Percentiles rank a stretch among this genome's conserved stretches.
These are phyloP conservation scores for Podiceps cristatus DNA, from an alignment of 2,113 vertebrate species.

Conservation along the genomic window DNA sequence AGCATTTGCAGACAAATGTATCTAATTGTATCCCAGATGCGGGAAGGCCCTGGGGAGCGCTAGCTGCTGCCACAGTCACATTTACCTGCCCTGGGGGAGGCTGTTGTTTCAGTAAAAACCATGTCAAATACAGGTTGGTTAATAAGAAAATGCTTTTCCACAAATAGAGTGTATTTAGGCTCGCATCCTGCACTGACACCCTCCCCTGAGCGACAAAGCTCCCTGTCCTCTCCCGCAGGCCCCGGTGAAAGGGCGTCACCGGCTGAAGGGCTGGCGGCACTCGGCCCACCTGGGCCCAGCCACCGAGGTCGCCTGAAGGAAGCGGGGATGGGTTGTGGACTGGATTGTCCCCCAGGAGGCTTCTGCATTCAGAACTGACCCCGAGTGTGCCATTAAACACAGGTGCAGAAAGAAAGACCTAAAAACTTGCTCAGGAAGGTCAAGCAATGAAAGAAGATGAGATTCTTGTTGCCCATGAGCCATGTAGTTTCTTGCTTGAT, in stretches of 20 bases:
- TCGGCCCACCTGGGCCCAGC: fast-evolving
- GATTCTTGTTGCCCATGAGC: neutral
- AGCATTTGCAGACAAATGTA: slow-evolving; percentile 63
- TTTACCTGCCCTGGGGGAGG: slow-evolving; percentile 45
- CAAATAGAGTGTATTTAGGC: neutral
- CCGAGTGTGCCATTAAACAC: neutral
- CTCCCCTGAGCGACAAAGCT: neutral
- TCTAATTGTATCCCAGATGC: slow-evolving; percentile 56
- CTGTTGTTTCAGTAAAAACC: slow-evolving; percentile 50
- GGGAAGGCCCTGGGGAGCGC: neutral
- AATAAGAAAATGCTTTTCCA: slow-evolving; percentile 35
- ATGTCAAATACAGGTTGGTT: slow-evolving; percentile 23
- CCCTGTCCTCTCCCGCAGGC: neutral
- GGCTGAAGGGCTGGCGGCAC: neutral
- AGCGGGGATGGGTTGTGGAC: fast-evolving
- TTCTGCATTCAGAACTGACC: neutral
- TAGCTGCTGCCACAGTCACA: slow-evolving; percentile 44
- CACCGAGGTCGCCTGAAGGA: fast-evolving
- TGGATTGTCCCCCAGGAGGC: neutral
- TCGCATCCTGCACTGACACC: neutral
- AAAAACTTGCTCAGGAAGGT: neutral
- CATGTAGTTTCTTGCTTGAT: neutral
- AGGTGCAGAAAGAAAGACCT: neutral
- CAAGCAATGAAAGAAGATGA: neutral
- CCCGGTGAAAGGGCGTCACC: neutral